Conservation (phyloP, 1,140 invertebrate genomes). For the Scaptomyza graminum region DNA sequence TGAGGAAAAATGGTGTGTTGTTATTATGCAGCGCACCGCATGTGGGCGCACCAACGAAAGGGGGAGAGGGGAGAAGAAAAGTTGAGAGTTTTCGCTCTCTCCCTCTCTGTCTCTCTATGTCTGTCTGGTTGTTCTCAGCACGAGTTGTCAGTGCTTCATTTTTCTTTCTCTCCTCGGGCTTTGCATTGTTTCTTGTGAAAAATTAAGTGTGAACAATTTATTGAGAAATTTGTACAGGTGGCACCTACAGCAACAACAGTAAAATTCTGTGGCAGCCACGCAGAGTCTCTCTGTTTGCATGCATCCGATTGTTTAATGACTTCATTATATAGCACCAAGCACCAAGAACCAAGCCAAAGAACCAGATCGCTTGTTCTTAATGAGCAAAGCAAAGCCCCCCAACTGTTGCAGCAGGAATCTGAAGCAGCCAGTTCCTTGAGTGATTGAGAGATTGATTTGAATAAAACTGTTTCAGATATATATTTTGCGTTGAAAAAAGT, state of each 20-base stretch:
- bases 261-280: slow-evolving; percentile 8
- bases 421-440: not conserved
- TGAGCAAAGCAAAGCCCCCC: slow-evolving; percentile 58
- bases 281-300: slow-evolving; percentile 1
- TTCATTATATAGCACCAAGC: slow-evolving; percentile 58
- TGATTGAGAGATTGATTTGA: not conserved
- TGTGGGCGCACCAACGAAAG: slow-evolving; percentile 39
- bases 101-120: not conserved
- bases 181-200: slow-evolving; percentile 75
- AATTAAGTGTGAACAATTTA: slow-evolving; percentile 81
- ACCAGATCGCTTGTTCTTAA: slow-evolving; percentile 61
- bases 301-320: slow-evolving; percentile 73
- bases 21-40: slow-evolving; percentile 75
- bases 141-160: slow-evolving; percentile 79
- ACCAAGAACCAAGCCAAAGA: no score
- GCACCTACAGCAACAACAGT: slow-evolving; percentile 32
- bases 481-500: not conserved
- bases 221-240: slow-evolving; percentile 81
- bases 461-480: not conserved
- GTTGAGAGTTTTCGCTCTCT: not conserved
- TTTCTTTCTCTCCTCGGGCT: slow-evolving; percentile 58
- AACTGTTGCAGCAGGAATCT: slow-evolving; percentile 30
- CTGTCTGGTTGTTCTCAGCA: slow-evolving; percentile 49
- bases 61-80: not conserved
- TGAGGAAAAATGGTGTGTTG: slow-evolving; percentile 46